These are phyloP conservation scores for Gymnocheta viridis DNA, from an alignment of 2,888 invertebrate genomes.

Conservation along the genomic window DNA sequence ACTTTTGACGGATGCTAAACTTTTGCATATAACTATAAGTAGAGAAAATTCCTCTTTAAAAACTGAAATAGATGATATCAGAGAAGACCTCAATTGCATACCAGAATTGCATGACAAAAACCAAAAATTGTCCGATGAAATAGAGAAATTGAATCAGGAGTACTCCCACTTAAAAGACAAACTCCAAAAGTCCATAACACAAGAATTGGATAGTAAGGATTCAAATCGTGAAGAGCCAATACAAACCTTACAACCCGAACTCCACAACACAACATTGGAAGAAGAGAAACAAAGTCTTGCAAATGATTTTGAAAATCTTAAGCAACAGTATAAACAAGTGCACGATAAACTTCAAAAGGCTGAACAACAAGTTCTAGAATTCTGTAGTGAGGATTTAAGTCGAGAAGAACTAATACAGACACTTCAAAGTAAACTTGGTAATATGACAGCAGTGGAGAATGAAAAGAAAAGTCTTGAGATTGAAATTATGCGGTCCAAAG, in stretches of 20 bases:
- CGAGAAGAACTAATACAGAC: constrained; percentile 48
- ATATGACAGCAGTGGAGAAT: constrained; percentile 32
- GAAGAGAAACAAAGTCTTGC: constrained; percentile 43
- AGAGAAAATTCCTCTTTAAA: constrained; percentile 33
- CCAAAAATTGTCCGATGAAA: constrained; percentile 25
- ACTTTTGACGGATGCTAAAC: constrained; percentile 4
- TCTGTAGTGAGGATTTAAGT: constrained; percentile 36
- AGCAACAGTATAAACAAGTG: constrained; percentile 10
- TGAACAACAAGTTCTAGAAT: constrained; percentile 58
- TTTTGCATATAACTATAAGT: not conserved
- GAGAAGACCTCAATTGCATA: constrained; percentile 17
- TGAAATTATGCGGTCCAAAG: constrained; percentile 33
- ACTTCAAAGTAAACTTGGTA: constrained; percentile 55
- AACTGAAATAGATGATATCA: constrained; percentile 35
- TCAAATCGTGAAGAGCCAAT: constrained; percentile 20
- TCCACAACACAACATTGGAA: not conserved
- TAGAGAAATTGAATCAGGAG: constrained; percentile 40
- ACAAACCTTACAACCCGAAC: constrained; percentile 51
- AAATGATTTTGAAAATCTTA: constrained; percentile 22
- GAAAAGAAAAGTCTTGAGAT: constrained; percentile 4
- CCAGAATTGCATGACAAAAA: constrained; percentile 40
- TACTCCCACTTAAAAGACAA: constrained; percentile 38
- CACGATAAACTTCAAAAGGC: constrained; percentile 48
- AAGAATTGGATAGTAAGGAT: constrained; percentile 47
- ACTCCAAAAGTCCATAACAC: constrained; percentile 43